Base-by-base conservation (phyloP, 2,113 vertebrate genomes). In the Scolopax mira region DNA sequence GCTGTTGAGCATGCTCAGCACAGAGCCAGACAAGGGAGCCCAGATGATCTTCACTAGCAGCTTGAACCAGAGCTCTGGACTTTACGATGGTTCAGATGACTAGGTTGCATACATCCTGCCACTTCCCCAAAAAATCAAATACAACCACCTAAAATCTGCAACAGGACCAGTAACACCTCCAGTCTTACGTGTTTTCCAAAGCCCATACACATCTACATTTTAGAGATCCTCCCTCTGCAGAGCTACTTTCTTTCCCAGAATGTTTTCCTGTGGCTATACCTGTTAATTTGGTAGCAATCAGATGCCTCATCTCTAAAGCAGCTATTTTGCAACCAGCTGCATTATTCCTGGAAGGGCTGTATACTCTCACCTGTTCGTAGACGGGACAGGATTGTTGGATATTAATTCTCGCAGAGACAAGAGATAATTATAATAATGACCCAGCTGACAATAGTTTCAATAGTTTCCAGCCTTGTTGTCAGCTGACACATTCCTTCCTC, bases 401-500 rank as follows among this genome's bases (percentile, higher is more conserved):
- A 93, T 90, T 93, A 93, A 81, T 92, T 96, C 73, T 69, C 7
- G 1, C 75, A 61, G 60, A 86, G 69, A 58, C 67, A 60, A 90
- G 79, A 94, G 70, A 31, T 61, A 79, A 42, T 85, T 89, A 10
- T 81, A 85, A 87, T 81, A 84, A 94, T 88, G 73, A 28, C 54
- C 61, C 49, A 87, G 77, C 41, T 93, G 90, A 95, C 77, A 84
- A 79, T 82, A 65, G 31, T 74, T 95, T 91, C 94, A 90, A 33
- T 88, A 74, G 85, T 90, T 96, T 79, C 88, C 79, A 96, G 77
- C 58, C 52, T 88, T 1, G 5, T n/a, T 69, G 77, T 92, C 72
- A 95, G 85, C 85, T 96, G 92, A 93, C 79, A 79, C 83, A 91
- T 95, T 88, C 88, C 90, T 93, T 86, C 61, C 67, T 90, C 88